Conservation (phyloP, 2,113 vertebrate genomes). For the Gymnocephalus cernua region DNA sequence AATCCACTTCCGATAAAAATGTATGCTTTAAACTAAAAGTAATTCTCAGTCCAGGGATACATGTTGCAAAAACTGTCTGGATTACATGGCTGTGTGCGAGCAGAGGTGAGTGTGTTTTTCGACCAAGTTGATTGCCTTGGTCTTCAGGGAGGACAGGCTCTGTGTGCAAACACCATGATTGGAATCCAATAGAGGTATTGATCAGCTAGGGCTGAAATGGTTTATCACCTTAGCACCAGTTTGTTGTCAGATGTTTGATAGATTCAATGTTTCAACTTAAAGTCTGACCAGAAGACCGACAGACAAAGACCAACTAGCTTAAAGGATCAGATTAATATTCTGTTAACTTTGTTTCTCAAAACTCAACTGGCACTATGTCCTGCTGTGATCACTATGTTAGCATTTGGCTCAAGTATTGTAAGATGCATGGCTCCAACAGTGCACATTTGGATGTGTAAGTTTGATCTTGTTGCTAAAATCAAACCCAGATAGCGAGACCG, state of each 20-base stretch:
- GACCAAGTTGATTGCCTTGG: slow-evolving; percentile 5
- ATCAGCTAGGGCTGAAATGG: background rate
- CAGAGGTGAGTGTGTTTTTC: slow-evolving; percentile 16
- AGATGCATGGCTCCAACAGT: background rate
- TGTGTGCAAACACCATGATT: slow-evolving; percentile 28
- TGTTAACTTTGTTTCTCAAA: slow-evolving; percentile 14
- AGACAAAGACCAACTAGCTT: background rate
- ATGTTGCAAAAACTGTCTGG: slow-evolving; percentile 11
- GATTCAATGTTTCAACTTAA: background rate
- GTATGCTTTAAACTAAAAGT: slow-evolving; percentile 54
- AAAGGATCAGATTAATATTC: background rate
- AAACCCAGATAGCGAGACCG: background rate
- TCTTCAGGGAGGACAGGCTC: slow-evolving; percentile 22
- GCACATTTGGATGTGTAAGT: background rate
- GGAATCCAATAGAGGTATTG: slow-evolving; percentile 37
- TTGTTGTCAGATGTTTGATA: slow-evolving; percentile 5
- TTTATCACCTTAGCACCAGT: background rate
- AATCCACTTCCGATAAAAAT: slow-evolving; percentile 53
- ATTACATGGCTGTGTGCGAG: background rate
- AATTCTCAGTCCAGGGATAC: slow-evolving; percentile 26
- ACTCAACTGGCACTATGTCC: background rate
- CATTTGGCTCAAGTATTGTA: background rate
- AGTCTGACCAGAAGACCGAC: slow-evolving; percentile 19
- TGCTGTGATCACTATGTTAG: background rate
- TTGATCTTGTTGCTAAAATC: slow-evolving; percentile 13